These are phyloP conservation scores for Zhuqinia jingwanae DNA, from an alignment of 2,888 invertebrate species.

Conservation along the genomic window DNA sequence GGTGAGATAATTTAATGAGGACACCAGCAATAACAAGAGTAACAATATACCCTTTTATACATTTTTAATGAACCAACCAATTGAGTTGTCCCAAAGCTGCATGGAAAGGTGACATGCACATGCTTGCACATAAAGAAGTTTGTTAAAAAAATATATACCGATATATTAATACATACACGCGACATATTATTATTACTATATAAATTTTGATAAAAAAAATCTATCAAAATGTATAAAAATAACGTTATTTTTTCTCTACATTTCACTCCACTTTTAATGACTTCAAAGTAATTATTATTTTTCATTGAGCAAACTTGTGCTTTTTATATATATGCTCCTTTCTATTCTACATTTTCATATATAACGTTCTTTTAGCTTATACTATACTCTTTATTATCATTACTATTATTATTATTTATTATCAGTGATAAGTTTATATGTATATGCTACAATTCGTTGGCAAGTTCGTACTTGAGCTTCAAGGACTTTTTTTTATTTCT, in stretches of 20 bases:
- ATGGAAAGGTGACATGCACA: slow-evolving; percentile 24
- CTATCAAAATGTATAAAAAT: no score
- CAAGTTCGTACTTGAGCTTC: no score
- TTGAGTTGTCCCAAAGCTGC: slow-evolving; percentile 23
- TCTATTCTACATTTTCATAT: slow-evolving; percentile 12
- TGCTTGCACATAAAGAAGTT: no score
- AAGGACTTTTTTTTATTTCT: slow-evolving; percentile 13
- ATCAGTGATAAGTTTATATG: neutral
- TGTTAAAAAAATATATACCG: neutral
- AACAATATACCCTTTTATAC: neutral
- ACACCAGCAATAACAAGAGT: neutral
- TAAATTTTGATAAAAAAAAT: no score
- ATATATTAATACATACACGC: neutral
- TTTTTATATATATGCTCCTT: neutral
- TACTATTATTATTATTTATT: neutral
- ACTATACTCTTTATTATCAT: neutral
- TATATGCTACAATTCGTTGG: neutral
- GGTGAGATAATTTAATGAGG: slow-evolving; percentile 74
- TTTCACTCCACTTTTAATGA: neutral
- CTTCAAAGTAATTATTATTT: neutral
- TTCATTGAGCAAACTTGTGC: slow-evolving; percentile 9
- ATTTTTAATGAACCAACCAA: slow-evolving; percentile 3
- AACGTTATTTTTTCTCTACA: neutral
- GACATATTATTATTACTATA: no score
- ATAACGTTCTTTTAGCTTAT: slow-evolving; percentile 7